phyloP scores from a whole-genome alignment of 2,888 invertebrate species.

The Deroplatys truncata region DNA sequence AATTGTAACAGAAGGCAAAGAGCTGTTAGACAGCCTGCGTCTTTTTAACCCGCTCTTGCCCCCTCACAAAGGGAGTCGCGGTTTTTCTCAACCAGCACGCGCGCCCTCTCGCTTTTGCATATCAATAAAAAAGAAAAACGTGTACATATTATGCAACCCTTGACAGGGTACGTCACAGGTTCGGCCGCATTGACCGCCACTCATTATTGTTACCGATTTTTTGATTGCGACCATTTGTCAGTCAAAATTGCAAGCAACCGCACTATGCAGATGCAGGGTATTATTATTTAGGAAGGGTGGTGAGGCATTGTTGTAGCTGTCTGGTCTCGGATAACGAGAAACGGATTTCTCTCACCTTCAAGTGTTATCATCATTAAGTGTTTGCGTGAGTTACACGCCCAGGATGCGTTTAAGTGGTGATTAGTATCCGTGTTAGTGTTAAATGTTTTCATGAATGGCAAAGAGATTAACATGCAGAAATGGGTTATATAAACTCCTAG shows the following conservation, averaged over 20 bases:
- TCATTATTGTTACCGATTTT: conserved; percentile 16
- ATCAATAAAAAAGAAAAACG: conserved; percentile 13
- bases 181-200: not conserved
- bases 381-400: no score
- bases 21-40: conserved; percentile 3
- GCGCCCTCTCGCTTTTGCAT: not conserved
- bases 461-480: no score
- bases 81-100: not conserved
- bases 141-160: not conserved
- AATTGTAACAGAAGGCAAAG: conserved; percentile 8
- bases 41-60: not conserved
- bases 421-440: not conserved
- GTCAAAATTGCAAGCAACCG: conserved; percentile 15
- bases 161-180: not conserved
- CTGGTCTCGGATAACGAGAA: not conserved
- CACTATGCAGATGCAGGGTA: not conserved
- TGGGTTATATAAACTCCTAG: no score
- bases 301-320: not conserved
- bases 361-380: not conserved
- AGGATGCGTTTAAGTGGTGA: not conserved
- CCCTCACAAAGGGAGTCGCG: not conserved
- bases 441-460: no score
- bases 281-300: not conserved
- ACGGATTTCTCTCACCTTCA: not conserved
- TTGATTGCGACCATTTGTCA: conserved; percentile 31